Evolutionary conservation across 2,797 vertebrate genomes (phyloP).

Genomic region (Phalloptychus januarius): DNA sequence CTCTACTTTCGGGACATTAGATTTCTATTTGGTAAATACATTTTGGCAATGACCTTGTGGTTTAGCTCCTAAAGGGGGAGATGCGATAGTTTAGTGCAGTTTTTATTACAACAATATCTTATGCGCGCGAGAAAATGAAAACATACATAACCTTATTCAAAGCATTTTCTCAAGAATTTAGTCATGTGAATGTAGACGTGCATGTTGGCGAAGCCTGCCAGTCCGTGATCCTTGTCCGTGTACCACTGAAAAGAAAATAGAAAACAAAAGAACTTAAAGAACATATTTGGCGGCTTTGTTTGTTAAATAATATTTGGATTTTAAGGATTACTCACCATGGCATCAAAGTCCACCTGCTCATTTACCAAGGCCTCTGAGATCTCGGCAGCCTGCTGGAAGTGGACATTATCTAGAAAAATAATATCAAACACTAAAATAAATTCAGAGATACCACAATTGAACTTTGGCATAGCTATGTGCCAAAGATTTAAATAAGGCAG

Average conservation of each 20-base stretch:
- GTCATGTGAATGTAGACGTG: constrained; percentile 95
- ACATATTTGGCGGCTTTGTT: neutral
- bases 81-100: neutral
- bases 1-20: neutral
- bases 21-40: neutral
- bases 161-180: constrained; percentile 91
- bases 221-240: constrained; percentile 91
- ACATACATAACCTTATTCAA: constrained; percentile 64
- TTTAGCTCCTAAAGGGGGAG: neutral
- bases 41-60: neutral
- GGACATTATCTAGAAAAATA: constrained; percentile 92
- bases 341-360: constrained; percentile 92
- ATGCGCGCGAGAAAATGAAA: constrained; percentile 15
- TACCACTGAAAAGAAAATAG: constrained; percentile 87
- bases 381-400: constrained; percentile 97
- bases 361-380: constrained; percentile 95
- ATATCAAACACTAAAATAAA: neutral
- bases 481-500: neutral
- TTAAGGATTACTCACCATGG: constrained; percentile 86
- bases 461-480: too few species aligned
- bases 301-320: neutral
- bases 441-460: neutral
- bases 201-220: constrained; percentile 83
- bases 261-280: neutral
- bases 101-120: neutral